These are phyloP conservation scores for Ateles fusciceps DNA, from an alignment of 2,797 vertebrate species.

Conservation along the genomic window DNA sequence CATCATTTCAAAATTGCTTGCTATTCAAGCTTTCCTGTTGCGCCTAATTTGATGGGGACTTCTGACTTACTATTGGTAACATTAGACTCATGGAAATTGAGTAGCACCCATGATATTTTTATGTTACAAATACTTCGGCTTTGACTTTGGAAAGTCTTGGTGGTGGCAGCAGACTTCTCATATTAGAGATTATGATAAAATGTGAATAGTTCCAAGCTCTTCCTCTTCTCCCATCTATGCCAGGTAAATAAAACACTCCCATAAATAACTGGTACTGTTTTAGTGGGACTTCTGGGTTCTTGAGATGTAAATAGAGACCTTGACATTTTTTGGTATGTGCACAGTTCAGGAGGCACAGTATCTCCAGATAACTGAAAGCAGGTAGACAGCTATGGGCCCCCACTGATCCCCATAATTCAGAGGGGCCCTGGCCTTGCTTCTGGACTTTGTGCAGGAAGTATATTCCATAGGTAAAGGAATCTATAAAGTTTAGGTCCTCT, in stretches of 20 bases:
- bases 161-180: neutral
- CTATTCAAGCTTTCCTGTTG: neutral
- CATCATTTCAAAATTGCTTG: neutral
- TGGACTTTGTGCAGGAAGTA: neutral
- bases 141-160: constrained; percentile 34
- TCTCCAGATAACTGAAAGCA: constrained; percentile 58
- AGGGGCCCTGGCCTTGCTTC: neutral
- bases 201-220: constrained; percentile 3
- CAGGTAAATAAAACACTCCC: constrained; percentile 3
- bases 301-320: constrained; percentile 54
- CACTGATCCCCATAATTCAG: neutral
- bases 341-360: neutral
- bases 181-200: constrained; percentile 30
- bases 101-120: neutral
- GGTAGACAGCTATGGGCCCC: neutral
- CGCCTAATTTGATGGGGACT: neutral
- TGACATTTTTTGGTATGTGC: constrained; percentile 14
- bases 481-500: neutral
- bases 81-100: neutral
- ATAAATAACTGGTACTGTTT: constrained; percentile 60
- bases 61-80: neutral
- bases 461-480: neutral
- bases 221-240: neutral
- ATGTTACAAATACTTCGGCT: constrained; percentile 37
- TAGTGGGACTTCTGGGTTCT: constrained; percentile 59